Percentiles rank a stretch among this genome's conserved stretches.
Evolutionary conservation across 2,113 vertebrate genomes (phyloP).

Genomic region (Lutjanus erythropterus): DNA sequence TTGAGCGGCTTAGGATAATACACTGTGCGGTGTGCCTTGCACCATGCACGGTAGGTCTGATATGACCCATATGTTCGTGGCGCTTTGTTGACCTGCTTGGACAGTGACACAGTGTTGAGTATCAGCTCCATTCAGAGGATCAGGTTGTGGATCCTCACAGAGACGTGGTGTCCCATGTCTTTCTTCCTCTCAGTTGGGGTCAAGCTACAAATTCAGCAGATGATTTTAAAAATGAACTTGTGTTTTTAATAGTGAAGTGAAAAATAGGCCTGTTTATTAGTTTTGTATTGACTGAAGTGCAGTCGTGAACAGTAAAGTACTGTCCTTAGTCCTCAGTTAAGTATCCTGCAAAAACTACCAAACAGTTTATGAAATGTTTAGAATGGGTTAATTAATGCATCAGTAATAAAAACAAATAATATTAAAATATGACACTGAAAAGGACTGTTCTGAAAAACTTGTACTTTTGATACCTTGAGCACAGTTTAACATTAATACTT

Average conservation of each 20-base stretch:
- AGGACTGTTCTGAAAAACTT: background rate
- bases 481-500: too few species aligned
- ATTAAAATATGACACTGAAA: too few species aligned
- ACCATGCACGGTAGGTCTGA: conserved; percentile 45
- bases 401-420: too few species aligned
- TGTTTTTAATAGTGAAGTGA: background rate
- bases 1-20: conserved; percentile 46
- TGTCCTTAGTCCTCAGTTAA: background rate
- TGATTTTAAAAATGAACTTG: background rate
- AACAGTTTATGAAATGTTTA: too few species aligned
- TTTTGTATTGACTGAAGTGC: background rate
- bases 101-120: conserved; percentile 65
- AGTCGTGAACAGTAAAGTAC: background rate
- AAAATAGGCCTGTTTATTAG: background rate
- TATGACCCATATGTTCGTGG: conserved; percentile 71
- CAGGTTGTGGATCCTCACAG: conserved; percentile 50
- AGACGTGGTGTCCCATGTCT: conserved; percentile 52
- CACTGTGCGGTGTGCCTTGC: conserved; percentile 41
- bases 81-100: conserved; percentile 70
- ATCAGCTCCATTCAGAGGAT: conserved; percentile 64
- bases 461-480: too few species aligned
- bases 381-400: too few species aligned
- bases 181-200: background rate
- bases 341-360: too few species aligned
- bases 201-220: background rate